These are phyloP conservation scores for Lasioglossum pauxillum DNA, from an alignment of 2,888 invertebrate genomes.

Conservation along the genomic window DNA sequence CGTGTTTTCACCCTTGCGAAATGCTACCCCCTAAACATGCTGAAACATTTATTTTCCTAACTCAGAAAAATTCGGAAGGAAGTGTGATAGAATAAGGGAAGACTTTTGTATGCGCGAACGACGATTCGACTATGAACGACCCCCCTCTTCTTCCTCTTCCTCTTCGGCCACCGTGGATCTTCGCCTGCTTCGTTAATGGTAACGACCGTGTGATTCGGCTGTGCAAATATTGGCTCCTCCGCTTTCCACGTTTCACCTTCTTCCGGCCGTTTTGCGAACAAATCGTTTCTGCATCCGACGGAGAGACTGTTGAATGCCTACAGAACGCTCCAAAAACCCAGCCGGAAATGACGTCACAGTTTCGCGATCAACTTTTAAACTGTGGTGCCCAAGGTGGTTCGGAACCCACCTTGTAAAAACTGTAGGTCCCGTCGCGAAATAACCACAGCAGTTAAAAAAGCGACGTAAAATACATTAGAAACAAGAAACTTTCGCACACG, in stretches of 20 bases:
- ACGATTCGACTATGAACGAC: constrained; percentile 10
- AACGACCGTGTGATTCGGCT: constrained; percentile 57
- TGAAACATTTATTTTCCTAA: no score
- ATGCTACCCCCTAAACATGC: background rate
- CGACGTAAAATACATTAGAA: no score
- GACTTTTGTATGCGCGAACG: background rate
- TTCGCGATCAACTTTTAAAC: background rate
- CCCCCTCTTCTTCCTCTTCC: background rate
- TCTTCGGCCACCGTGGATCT: background rate
- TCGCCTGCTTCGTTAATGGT: constrained; percentile 39
- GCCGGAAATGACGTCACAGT: background rate
- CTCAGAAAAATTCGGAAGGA: background rate
- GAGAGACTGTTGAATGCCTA: constrained; percentile 1
- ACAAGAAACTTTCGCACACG: background rate
- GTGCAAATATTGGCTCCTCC: constrained; percentile 62
- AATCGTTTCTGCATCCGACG: constrained; percentile 10
- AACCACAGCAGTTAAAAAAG: no score
- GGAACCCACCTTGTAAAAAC: no score
- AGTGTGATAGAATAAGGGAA: background rate
- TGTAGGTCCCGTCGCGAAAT: no score
- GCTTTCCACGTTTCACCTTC: constrained; percentile 34
- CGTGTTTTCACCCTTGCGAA: background rate
- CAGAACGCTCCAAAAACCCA: background rate
- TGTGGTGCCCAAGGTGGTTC: no score
- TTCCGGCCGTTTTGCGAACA: constrained; percentile 25